phyloP scores from a whole-genome alignment of 2,797 vertebrate genomes.

The Helarctos malayanus region DNA sequence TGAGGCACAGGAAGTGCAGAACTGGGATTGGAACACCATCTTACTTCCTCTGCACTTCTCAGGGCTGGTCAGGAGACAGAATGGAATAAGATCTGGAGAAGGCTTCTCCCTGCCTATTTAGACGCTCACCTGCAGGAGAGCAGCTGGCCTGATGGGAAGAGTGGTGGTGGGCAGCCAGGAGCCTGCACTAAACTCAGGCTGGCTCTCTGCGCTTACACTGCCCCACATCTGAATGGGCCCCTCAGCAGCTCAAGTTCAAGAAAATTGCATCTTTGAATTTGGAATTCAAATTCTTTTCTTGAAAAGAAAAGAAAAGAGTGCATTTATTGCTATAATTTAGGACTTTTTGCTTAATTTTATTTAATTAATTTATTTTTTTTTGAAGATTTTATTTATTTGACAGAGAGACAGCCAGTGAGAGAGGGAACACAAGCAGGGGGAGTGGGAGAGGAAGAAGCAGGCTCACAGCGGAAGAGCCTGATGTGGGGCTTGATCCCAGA shows the following conservation, averaged over 20 bases:
- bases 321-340: not conserved
- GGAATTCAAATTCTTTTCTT: too few species aligned
- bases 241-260: not conserved
- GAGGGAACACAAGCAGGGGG: too few species aligned
- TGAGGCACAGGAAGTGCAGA: not conserved
- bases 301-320: not conserved
- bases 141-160: not conserved
- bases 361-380: not conserved
- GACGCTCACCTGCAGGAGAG: not conserved
- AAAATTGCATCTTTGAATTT: not conserved
- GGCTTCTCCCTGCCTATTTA: not conserved
- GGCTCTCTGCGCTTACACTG: too few species aligned
- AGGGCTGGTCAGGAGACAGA: not conserved
- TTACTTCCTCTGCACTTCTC: not conserved
- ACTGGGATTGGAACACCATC: not conserved
- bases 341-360: not conserved
- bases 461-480: too few species aligned
- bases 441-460: too few species aligned
- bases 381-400: not conserved
- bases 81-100: not conserved
- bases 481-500: too few species aligned
- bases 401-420: too few species aligned
- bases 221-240: not conserved
- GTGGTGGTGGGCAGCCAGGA: not conserved
- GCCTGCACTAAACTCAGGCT: not conserved